Conservation (phyloP, 2,113 vertebrate species). For the Paramormyrops kingsleyae region DNA sequence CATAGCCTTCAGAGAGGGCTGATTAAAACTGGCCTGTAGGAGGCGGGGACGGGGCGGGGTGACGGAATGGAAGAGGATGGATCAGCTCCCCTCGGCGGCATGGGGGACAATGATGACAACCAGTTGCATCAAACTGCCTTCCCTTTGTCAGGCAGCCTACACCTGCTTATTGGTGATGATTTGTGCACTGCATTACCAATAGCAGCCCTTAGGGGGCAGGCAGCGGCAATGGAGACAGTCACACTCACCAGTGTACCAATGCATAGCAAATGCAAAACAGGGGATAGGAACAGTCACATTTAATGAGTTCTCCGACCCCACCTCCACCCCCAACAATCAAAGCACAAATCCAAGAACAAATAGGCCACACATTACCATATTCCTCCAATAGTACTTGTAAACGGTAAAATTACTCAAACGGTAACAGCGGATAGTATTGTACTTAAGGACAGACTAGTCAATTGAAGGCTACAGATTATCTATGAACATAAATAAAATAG, state of each 20-base stretch:
- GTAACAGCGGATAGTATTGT: not conserved
- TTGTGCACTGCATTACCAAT: not conserved
- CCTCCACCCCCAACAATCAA: not conserved
- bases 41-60: not conserved
- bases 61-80: not conserved
- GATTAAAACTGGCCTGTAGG: not conserved
- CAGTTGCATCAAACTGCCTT: not conserved
- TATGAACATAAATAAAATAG: not conserved
- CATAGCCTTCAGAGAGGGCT: not conserved
- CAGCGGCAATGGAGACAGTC: not conserved
- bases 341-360: not conserved
- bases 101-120: not conserved
- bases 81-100: not conserved
- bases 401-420: not conserved
- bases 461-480: not conserved
- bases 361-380: not conserved
- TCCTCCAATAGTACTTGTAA: not conserved
- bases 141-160: not conserved
- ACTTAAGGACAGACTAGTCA: not conserved
- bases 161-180: not conserved
- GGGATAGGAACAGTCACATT: not conserved
- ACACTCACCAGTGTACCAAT: not conserved
- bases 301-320: not conserved
- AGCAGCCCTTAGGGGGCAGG: not conserved
- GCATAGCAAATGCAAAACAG: not conserved